phyloP scores from a whole-genome alignment of 2,113 vertebrate genomes.

The Sceloporus undulatus region DNA sequence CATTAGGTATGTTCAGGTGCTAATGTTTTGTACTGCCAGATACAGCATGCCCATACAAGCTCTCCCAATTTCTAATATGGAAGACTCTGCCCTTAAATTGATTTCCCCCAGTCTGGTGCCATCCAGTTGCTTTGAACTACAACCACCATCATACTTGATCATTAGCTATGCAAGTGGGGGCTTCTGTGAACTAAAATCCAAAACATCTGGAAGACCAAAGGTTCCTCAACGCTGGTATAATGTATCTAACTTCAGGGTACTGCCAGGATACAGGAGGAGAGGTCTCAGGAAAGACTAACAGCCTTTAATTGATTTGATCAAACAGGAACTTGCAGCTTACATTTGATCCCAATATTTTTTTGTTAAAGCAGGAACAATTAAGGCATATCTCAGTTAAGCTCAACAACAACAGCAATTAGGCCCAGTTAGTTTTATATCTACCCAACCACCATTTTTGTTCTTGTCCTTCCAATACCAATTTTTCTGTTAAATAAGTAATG shows the following conservation, averaged over 20 bases:
- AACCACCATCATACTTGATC: neutral
- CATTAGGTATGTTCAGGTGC: neutral
- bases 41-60: no score
- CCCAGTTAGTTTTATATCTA: no score
- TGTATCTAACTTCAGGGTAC: neutral
- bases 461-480: no score
- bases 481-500: no score
- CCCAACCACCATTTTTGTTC: no score
- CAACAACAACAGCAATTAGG: no score
- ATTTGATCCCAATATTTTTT: no score
- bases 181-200: neutral
- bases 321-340: neutral
- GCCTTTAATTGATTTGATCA: neutral
- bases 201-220: neutral
- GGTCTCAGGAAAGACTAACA: neutral
- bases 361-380: no score
- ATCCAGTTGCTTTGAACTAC: neutral
- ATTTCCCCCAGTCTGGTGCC: neutral
- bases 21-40: neutral
- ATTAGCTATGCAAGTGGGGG: no score
- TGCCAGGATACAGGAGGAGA: neutral
- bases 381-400: no score
- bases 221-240: neutral
- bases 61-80: neutral
- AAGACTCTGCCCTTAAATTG: neutral